Conservation (phyloP, 2,888 invertebrate species). For the Thereva unica region DNA sequence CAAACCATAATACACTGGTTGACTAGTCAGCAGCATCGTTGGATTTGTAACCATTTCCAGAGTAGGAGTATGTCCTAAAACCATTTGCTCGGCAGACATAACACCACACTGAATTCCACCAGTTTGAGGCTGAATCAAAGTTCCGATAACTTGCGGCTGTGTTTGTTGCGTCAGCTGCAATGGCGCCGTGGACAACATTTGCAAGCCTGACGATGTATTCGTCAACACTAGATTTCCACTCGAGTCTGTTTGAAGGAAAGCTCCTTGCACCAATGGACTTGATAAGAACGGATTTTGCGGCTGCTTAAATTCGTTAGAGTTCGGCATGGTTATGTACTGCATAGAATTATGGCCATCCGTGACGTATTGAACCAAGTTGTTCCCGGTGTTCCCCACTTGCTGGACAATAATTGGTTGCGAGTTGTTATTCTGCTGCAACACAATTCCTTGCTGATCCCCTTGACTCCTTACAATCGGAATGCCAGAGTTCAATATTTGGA, state of each 20-base stretch:
- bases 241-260: constrained; percentile 66
- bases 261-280: constrained; percentile 62
- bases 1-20: constrained; percentile 80
- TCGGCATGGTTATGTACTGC: constrained; percentile 71
- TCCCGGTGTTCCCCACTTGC: constrained; percentile 61
- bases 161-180: constrained; percentile 59
- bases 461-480: constrained; percentile 59
- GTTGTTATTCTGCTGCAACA: constrained; percentile 56
- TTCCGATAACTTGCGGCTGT: constrained; percentile 64
- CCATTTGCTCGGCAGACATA: constrained; percentile 63
- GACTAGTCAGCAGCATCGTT: constrained; percentile 66
- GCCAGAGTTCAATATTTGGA: constrained; percentile 41
- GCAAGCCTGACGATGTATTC: constrained; percentile 61
- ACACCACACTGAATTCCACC: constrained; percentile 61
- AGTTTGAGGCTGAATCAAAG: constrained; percentile 66
- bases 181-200: constrained; percentile 63
- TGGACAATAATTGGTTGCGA: constrained; percentile 70
- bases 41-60: constrained; percentile 68
- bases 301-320: constrained; percentile 61
- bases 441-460: constrained; percentile 40
- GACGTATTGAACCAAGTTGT: constrained; percentile 60
- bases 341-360: constrained; percentile 60
- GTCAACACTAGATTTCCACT: constrained; percentile 66
- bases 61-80: constrained; percentile 66
- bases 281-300: constrained; percentile 62